These are phyloP conservation scores for Hemithea aestivaria DNA, from an alignment of 2,888 invertebrate genomes.

Conservation along the genomic window DNA sequence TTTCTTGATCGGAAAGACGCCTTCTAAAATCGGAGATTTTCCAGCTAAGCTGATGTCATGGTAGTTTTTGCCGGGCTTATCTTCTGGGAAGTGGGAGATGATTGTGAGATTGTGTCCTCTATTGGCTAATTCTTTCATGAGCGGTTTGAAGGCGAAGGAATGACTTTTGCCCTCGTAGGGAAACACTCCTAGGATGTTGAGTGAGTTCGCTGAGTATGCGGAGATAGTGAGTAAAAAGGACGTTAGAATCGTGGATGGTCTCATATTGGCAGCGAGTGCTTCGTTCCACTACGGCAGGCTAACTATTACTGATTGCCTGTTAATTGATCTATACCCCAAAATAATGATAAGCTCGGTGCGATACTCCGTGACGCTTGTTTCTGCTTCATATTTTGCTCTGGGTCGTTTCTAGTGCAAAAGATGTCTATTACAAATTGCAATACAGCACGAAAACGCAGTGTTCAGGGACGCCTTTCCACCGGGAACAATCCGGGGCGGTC, in stretches of 20 bases:
- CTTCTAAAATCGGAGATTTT: conserved; percentile 43
- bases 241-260: conserved; percentile 10
- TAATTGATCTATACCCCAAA: conserved; percentile 4
- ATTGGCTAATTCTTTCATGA: conserved; percentile 76
- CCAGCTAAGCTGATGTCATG: conserved; percentile 55
- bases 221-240: conserved; percentile 13
- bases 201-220: conserved; percentile 33
- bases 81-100: conserved; percentile 80
- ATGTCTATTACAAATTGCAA: too few species aligned
- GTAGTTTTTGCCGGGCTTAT: conserved; percentile 50
- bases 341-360: conserved; percentile 11
- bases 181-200: conserved; percentile 81
- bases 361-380: too few species aligned
- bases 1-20: conserved; percentile 38
- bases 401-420: too few species aligned
- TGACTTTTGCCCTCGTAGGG: conserved; percentile 84
- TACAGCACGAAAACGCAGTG: too few species aligned
- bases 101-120: conserved; percentile 84
- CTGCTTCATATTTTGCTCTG: too few species aligned
- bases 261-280: conserved; percentile 16
- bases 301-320: conserved; percentile 14
- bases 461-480: too few species aligned
- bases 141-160: conserved; percentile 80
- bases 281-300: conserved; percentile 10
- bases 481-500: too few species aligned